These are phyloP conservation scores for Lydus trimaculatus DNA, from an alignment of 2,888 invertebrate genomes.

Conservation along the genomic window DNA sequence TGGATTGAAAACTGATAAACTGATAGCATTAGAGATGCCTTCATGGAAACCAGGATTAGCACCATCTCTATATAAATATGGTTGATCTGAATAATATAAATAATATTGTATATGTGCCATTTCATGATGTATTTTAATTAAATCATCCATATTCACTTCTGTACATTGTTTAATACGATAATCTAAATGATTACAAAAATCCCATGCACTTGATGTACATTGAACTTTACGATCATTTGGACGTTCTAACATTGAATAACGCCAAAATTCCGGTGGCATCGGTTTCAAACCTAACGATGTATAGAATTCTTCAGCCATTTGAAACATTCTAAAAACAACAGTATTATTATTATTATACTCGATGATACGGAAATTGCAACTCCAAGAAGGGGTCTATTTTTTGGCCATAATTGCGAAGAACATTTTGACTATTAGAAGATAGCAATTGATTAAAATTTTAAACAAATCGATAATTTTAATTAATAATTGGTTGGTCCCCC, in stretches of 20 bases:
- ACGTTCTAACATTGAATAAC: constrained; percentile 78
- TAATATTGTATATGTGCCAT: constrained; percentile 86
- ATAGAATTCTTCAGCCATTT: constrained; percentile 84
- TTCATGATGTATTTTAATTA: constrained; percentile 82
- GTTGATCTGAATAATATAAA: constrained; percentile 78
- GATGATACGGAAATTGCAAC: too few species aligned
- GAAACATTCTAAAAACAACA: constrained; percentile 70
- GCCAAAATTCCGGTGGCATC: constrained; percentile 86
- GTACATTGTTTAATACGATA: constrained; percentile 90
- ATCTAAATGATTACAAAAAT: constrained; percentile 84
- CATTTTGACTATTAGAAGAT: too few species aligned
- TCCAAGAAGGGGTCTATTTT: too few species aligned
- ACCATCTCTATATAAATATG: constrained; percentile 78
- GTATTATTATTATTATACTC: too few species aligned
- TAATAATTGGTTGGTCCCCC: too few species aligned
- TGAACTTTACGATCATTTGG: constrained; percentile 76
- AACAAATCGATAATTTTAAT: too few species aligned
- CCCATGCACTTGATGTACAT: constrained; percentile 84
- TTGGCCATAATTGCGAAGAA: too few species aligned
- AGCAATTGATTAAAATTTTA: too few species aligned
- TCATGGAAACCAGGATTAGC: constrained; percentile 89
- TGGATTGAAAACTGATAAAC: constrained; percentile 78
- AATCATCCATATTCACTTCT: constrained; percentile 77
- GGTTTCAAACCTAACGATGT: constrained; percentile 80
- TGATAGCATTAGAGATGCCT: constrained; percentile 82